Conservation (phyloP, 2,888 invertebrate genomes). For the Dascillus cervinus region DNA sequence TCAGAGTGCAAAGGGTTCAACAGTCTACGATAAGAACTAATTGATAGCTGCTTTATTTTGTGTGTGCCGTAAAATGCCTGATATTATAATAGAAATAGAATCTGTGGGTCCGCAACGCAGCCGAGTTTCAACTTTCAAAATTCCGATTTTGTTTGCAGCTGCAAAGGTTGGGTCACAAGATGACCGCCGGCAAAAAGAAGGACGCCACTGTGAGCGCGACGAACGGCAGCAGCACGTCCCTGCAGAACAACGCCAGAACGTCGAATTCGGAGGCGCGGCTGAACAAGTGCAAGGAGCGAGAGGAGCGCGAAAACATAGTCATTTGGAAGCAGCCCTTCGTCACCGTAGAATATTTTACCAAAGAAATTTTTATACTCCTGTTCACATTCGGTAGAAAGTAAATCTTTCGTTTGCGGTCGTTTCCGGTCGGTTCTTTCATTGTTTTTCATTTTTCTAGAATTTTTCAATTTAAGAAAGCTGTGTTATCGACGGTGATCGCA, state of each 20-base stretch:
- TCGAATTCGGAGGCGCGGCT: constrained; percentile 7
- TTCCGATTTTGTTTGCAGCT: constrained; percentile 43
- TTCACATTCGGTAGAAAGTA: constrained; percentile 53
- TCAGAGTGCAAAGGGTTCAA: too few species aligned
- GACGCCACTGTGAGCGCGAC: constrained; percentile 23
- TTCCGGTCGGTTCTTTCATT: constrained; percentile 5
- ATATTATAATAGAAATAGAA: too few species aligned
- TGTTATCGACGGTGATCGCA: constrained; percentile 45
- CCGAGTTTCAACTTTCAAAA: too few species aligned
- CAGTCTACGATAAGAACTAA: too few species aligned
- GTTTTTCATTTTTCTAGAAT: constrained; percentile 47
- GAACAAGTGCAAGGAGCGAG: constrained; percentile 42
- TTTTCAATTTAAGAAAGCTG: constrained; percentile 52
- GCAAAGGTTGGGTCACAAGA: constrained; percentile 59
- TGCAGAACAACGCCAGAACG: constrained; percentile 4
- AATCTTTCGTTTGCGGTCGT: constrained; percentile 24
- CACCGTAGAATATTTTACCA: constrained; percentile 72
- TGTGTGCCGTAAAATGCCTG: too few species aligned
- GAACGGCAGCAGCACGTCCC: constrained; percentile 20
- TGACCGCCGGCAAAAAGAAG: constrained; percentile 43
- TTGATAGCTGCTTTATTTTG: too few species aligned
- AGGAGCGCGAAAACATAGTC: constrained; percentile 61
- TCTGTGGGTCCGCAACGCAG: too few species aligned
- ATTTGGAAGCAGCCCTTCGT: constrained; percentile 74
- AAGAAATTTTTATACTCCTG: constrained; percentile 61